Evolutionary conservation across 1,140 invertebrate species (phyloP), one percentile per base, ranked within the genome.

Genomic region (Neoseiulus cucumeris): DNA sequence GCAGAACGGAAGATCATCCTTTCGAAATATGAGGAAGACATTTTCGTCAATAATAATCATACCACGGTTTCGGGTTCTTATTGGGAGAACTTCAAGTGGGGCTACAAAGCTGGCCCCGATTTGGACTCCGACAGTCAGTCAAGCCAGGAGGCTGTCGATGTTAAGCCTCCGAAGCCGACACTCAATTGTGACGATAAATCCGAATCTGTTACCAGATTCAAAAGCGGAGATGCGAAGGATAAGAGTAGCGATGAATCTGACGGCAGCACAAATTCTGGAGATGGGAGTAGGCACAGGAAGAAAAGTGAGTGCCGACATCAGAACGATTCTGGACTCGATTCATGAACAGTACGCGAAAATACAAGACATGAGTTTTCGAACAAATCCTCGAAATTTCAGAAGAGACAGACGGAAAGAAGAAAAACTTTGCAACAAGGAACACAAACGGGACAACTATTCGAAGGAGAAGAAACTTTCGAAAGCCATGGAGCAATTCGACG

Each of bases 21-120:
- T 74, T 95, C 85, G 14, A 86, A 85, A 73, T 98, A 96, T 75
- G 91, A 96, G 75, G 95, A 99, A 79, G 94, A 98, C 78, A 80
- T 92, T 14, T 83, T 84, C 68, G 83, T 85, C n/a, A n/a, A n/a
- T 0, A 91, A 91, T 73, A 97, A 97, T 75, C 94, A 98, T 74
- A 89, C 84, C 0, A 84, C 84, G 20, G 85, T 98, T 12, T 98
- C 87, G 87, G 95, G 95, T 1, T 97, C 91, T 0, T 97, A 81
- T 74, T 98, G 93, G 92, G 82, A 82, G 69, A 82, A 84, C 68
- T 91, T 90, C 0, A 78, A 83, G 65, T 99, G 95, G 95, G 95
- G 93, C 0, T 98, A 87, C 74, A 87, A 87, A 72, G 97, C 95
- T 73, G 98, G 95, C 76, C 84, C 33, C 4, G 33, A 39, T 39